Evolutionary conservation across 2,888 invertebrate species (phyloP).

Genomic region (Cantharis rustica): DNA sequence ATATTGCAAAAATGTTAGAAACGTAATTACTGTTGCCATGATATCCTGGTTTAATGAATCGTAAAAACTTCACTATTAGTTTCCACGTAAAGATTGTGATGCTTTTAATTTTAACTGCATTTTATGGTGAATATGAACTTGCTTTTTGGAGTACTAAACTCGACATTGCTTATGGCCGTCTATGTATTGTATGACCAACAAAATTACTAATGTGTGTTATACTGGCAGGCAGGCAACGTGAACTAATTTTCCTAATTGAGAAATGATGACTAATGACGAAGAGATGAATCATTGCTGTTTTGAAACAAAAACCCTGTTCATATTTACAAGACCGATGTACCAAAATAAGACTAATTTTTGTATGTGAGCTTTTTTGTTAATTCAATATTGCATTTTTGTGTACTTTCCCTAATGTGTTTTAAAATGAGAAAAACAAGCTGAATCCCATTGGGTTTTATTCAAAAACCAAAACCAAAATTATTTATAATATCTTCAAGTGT

Average conservation of each 20-base stretch:
- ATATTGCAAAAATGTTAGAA: background rate
- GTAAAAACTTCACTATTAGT: background rate
- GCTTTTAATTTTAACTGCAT: constrained; percentile 2
- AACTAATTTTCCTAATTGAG: constrained; percentile 57
- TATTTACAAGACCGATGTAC: constrained; percentile 30
- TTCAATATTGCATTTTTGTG: constrained; percentile 49
- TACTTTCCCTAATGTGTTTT: constrained; percentile 20
- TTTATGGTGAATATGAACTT: background rate
- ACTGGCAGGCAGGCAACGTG: constrained; percentile 36
- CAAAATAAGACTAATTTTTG: constrained; percentile 42
- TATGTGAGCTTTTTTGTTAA: constrained; percentile 32
- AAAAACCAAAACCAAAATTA: background rate
- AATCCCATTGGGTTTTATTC: background rate
- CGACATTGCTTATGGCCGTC: constrained; percentile 25
- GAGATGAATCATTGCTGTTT: constrained; percentile 54
- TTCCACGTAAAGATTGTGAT: background rate
- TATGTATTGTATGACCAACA: constrained; percentile 20
- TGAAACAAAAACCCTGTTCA: constrained; percentile 54
- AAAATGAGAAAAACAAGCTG: background rate
- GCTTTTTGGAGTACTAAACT: background rate
- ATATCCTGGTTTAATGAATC: constrained; percentile 1
- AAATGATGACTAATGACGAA: constrained; percentile 58
- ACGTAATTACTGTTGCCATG: background rate
- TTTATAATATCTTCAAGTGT: background rate
- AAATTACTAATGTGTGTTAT: constrained; percentile 32